Conservation (phyloP, 2,888 invertebrate genomes). For the Oasisia sp. region DNA sequence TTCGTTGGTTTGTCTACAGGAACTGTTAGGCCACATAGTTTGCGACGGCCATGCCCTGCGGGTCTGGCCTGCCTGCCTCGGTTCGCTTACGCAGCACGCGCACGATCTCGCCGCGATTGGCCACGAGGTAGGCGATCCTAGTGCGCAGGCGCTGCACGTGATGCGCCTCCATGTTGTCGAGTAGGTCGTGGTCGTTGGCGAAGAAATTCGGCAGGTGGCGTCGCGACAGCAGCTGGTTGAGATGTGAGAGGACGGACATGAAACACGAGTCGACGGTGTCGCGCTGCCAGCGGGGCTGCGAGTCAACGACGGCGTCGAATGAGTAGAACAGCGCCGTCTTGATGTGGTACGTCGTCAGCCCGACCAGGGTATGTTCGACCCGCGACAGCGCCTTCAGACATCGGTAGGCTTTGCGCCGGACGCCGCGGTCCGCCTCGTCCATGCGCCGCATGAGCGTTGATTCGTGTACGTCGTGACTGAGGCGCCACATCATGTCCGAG, state of each 20-base stretch:
- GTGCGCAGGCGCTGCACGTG: constrained; percentile 23
- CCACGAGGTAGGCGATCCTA: constrained; percentile 27
- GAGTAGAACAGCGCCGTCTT: constrained; percentile 55
- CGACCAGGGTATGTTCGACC: constrained; percentile 46
- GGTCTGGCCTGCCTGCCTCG: neutral
- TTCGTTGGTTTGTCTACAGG: neutral
- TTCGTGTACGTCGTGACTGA: constrained; percentile 41
- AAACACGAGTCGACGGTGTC: constrained; percentile 49
- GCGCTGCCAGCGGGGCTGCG: constrained; percentile 56
- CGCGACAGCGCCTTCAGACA: constrained; percentile 42
- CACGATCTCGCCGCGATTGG: constrained; percentile 29
- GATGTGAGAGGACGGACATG: constrained; percentile 47
- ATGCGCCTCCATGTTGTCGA: constrained; percentile 37
- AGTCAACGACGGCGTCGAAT: constrained; percentile 54
- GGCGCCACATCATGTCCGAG: constrained; percentile 48
- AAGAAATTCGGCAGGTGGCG: constrained; percentile 54
- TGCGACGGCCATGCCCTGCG: neutral
- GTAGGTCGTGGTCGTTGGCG: constrained; percentile 49
- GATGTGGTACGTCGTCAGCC: constrained; percentile 51
- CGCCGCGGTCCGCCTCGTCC: constrained; percentile 46
- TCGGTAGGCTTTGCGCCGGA: constrained; percentile 45
- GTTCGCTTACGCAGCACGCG: constrained; percentile 33
- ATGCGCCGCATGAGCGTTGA: constrained; percentile 44
- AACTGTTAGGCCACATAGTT: neutral
- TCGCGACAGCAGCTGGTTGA: constrained; percentile 45